phyloP scores from a whole-genome alignment of 2,797 vertebrate species.

The Hydrocynus forskahlii region DNA sequence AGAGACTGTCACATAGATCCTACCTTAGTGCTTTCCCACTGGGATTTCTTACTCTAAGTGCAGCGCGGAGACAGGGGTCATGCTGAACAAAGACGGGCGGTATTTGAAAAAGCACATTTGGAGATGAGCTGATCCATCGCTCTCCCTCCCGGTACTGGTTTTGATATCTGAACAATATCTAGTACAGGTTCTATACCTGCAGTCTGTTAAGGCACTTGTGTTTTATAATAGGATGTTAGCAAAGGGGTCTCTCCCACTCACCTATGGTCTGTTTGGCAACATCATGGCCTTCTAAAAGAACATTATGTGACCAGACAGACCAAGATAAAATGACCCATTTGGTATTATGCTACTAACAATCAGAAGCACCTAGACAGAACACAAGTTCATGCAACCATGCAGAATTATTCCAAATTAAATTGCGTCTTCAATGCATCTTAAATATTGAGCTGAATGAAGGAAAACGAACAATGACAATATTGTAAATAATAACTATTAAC shows the following conservation, averaged over 20 bases:
- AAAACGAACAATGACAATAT: too few relatives aligned
- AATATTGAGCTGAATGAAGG: too few relatives aligned
- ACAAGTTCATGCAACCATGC: too few relatives aligned
- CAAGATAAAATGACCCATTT: too few relatives aligned
- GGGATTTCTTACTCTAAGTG: neutral
- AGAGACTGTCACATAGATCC: conserved; percentile 13
- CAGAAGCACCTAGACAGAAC: too few relatives aligned
- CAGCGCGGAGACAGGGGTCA: neutral
- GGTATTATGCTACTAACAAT: too few relatives aligned
- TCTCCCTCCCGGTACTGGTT: neutral
- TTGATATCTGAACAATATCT: neutral
- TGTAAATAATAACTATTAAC: too few relatives aligned
- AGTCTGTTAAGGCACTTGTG: neutral
- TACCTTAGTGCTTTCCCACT: neutral
- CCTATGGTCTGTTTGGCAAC: too few relatives aligned
- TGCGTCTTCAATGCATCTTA: too few relatives aligned
- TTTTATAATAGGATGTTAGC: neutral
- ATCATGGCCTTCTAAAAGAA: too few relatives aligned
- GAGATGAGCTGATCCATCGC: neutral
- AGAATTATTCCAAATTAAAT: too few relatives aligned
- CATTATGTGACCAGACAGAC: too few relatives aligned
- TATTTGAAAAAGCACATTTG: neutral
- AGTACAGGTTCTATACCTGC: neutral
- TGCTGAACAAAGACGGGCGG: neutral
- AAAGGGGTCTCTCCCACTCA: neutral